Evolutionary conservation across 1,140 invertebrate species (phyloP).

Genomic region (Prorops nasuta): DNA sequence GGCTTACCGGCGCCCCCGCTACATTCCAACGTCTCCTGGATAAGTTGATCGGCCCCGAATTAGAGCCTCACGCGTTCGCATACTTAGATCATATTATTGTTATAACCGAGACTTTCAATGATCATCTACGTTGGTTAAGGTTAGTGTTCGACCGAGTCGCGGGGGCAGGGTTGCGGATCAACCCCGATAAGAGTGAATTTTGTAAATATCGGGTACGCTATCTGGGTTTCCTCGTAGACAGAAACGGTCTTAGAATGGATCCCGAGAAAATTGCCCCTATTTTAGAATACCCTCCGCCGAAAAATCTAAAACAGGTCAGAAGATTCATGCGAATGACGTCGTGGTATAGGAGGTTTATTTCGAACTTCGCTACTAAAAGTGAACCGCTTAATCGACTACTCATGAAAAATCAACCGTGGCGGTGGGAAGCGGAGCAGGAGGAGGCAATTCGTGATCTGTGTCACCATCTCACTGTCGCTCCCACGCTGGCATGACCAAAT

Average conservation of each 20-base stretch:
- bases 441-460: neutral
- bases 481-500: neutral
- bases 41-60: conserved; percentile 27
- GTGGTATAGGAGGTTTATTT: conserved; percentile 44
- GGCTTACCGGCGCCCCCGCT: neutral
- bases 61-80: conserved; percentile 26
- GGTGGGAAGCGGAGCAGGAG: conserved; percentile 5
- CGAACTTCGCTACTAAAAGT: conserved; percentile 33
- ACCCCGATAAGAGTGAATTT: conserved; percentile 11
- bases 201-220: neutral
- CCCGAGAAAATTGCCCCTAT: conserved; percentile 6
- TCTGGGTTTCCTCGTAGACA: conserved; percentile 6
- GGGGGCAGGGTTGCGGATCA: neutral
- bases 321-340: conserved; percentile 30
- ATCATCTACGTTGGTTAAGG: conserved; percentile 17
- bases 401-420: neutral
- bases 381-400: conserved; percentile 20
- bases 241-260: conserved; percentile 1
- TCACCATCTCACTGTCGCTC: neutral
- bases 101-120: conserved; percentile 18
- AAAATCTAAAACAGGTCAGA: conserved; percentile 16
- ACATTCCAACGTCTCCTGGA: neutral
- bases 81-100: conserved; percentile 37
- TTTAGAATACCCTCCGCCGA: conserved; percentile 17
- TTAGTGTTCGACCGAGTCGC: neutral